Conservation (phyloP, 2,797 vertebrate species). For the Diceros bicornis region DNA sequence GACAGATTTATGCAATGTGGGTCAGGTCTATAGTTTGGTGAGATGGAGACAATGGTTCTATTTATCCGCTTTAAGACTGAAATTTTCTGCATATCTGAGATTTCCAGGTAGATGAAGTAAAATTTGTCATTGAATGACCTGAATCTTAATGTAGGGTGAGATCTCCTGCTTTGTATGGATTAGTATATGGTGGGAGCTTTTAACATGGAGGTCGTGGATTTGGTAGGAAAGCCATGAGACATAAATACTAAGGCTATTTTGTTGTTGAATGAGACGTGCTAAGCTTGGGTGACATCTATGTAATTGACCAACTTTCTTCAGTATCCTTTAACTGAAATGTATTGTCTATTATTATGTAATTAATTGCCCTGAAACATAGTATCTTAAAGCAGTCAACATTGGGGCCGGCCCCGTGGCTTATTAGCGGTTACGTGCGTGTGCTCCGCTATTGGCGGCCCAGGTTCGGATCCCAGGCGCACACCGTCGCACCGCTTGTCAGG, state of each 20-base stretch:
- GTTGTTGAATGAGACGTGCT: not conserved
- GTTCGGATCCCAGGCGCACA: no score
- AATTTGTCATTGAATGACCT: not conserved
- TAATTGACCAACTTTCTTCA: conserved; percentile 28
- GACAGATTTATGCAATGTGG: not conserved
- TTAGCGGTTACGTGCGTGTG: no score
- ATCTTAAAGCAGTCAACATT: not conserved
- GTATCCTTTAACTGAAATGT: not conserved
- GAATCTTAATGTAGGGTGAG: not conserved
- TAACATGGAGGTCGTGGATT: not conserved
- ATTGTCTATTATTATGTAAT: not conserved
- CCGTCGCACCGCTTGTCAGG: no score
- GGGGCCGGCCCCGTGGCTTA: no score
- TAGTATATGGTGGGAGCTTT: not conserved
- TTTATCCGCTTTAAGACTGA: not conserved
- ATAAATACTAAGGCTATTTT: not conserved
- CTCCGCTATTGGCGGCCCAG: no score
- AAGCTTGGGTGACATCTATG: not conserved
- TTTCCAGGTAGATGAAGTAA: not conserved
- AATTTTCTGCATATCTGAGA: not conserved
- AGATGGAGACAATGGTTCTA: not conserved
- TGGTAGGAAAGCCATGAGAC: not conserved
- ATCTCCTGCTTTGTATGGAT: not conserved
- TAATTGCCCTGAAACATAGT: not conserved
- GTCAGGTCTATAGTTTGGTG: not conserved